A percentile compares a stretch with the other conserved stretches of the same genome.
Conservation (phyloP, 2,113 vertebrate species). For the Thryonomys swinderianus region DNA sequence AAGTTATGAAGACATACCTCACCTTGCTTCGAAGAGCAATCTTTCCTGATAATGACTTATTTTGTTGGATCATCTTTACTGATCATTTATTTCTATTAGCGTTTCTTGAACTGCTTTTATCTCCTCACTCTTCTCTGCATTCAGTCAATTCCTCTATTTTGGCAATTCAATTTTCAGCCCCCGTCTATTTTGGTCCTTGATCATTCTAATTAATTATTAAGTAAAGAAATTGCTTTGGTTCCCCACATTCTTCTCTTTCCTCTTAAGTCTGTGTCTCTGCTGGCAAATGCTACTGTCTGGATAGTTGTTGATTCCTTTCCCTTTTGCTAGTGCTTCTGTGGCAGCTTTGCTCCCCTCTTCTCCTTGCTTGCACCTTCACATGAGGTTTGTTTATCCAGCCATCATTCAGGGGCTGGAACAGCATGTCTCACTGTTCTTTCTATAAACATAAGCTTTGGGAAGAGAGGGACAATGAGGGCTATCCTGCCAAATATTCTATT, state of each 20-base stretch:
- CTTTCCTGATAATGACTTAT: not conserved
- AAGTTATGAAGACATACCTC: not conserved
- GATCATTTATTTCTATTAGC: not conserved
- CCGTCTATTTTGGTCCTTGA: not conserved
- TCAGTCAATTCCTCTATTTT: not conserved
- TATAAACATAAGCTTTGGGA: not conserved
- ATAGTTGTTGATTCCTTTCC: not conserved
- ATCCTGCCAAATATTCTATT: not conserved
- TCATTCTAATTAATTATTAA: not conserved
- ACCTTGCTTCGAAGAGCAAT: not conserved
- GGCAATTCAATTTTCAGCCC: not conserved
- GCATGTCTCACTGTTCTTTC: not conserved
- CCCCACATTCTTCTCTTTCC: not conserved
- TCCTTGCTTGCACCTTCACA: not conserved
- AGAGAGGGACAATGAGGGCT: not conserved
- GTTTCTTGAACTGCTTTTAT: not conserved
- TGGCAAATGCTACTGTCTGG: not conserved
- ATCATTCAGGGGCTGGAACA: too few relatives aligned
- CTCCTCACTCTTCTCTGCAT: not conserved
- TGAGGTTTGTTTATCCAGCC: not conserved
- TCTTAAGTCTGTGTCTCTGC: not conserved
- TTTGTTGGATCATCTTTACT: not conserved
- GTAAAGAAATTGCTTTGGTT: not conserved
- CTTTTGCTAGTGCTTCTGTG: not conserved
- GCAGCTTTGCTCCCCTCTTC: not conserved